Conservation (phyloP, 2,113 vertebrate species). For the Piaya cayana region DNA sequence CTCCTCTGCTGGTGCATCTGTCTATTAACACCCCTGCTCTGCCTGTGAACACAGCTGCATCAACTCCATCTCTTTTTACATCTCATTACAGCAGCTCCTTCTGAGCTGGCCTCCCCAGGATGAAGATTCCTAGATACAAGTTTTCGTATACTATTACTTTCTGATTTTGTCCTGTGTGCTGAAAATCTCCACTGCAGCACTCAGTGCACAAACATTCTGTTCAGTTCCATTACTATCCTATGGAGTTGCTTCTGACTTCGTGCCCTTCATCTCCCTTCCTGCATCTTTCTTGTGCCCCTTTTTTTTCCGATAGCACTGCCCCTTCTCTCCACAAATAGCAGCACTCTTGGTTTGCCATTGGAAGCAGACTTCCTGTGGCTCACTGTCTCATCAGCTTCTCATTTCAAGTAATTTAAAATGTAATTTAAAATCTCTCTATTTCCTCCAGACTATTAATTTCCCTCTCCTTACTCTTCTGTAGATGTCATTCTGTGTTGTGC, state of each 20-base stretch:
- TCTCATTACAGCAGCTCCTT: constrained; percentile 12
- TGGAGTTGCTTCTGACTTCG: constrained; percentile 45
- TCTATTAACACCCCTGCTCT: constrained; percentile 29
- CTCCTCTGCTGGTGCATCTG: constrained; percentile 22
- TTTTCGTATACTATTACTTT: neutral
- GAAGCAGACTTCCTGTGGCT: constrained; percentile 64
- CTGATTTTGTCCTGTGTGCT: constrained; percentile 5
- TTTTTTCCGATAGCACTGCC: constrained; percentile 43
- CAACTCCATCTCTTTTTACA: neutral
- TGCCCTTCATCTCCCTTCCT: constrained; percentile 54
- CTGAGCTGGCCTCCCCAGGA: neutral
- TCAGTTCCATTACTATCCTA: constrained; percentile 32
- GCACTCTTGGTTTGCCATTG: constrained; percentile 65
- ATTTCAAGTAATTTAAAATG: constrained; percentile 72
- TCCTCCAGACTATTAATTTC: constrained; percentile 69
- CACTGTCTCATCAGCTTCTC: constrained; percentile 66
- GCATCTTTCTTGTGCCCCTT: constrained; percentile 32
- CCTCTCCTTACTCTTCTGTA: constrained; percentile 43
- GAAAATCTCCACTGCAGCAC: constrained; percentile 14
- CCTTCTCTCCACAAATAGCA: constrained; percentile 68
- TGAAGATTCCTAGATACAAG: neutral
- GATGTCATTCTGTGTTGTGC: constrained; percentile 27
- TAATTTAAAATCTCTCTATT: constrained; percentile 67
- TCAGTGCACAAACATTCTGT: neutral
- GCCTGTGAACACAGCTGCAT: neutral